These are phyloP conservation scores for Agrilus biguttatus DNA, from an alignment of 2,888 invertebrate genomes.

Conservation along the genomic window DNA sequence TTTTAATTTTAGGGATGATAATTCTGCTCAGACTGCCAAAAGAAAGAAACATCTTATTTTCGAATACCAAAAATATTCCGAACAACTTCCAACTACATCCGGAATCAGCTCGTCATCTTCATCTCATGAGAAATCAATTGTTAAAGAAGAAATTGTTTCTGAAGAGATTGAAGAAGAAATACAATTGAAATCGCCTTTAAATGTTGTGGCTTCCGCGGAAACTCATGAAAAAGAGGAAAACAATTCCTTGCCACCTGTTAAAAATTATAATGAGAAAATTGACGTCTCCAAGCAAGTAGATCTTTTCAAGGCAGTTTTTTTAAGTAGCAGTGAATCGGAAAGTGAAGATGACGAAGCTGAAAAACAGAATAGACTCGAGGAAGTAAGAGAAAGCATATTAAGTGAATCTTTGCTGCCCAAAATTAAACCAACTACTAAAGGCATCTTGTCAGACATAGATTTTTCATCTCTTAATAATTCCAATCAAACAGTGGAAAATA, in stretches of 20 bases:
- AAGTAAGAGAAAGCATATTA: constrained; percentile 19
- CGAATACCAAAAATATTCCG: constrained; percentile 49
- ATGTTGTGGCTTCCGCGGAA: neutral
- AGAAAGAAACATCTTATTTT: constrained; percentile 60
- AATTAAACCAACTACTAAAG: constrained; percentile 26
- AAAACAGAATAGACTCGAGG: constrained; percentile 16
- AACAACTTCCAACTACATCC: constrained; percentile 16
- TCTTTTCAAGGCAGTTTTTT: constrained; percentile 80
- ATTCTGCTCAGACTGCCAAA: constrained; percentile 40
- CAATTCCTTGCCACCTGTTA: too few species aligned
- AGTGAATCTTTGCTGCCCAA: constrained; percentile 23
- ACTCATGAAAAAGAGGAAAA: too few species aligned
- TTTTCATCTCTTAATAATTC: constrained; percentile 10
- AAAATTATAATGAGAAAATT: constrained; percentile 17
- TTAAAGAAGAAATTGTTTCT: constrained; percentile 19
- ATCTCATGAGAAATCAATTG: neutral
- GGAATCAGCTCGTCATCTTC: constrained; percentile 14
- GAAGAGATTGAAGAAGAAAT: constrained; percentile 42
- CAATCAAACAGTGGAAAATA: constrained; percentile 6
- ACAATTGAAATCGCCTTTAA: constrained; percentile 11
- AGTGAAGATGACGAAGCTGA: constrained; percentile 25
- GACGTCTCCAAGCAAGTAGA: constrained; percentile 45
- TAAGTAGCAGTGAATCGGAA: constrained; percentile 62
- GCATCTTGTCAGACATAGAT: constrained; percentile 25
- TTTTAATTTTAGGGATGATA: constrained; percentile 27